Base-by-base conservation (phyloP, 2,113 vertebrate species). In the Ictalurus punctatus region DNA sequence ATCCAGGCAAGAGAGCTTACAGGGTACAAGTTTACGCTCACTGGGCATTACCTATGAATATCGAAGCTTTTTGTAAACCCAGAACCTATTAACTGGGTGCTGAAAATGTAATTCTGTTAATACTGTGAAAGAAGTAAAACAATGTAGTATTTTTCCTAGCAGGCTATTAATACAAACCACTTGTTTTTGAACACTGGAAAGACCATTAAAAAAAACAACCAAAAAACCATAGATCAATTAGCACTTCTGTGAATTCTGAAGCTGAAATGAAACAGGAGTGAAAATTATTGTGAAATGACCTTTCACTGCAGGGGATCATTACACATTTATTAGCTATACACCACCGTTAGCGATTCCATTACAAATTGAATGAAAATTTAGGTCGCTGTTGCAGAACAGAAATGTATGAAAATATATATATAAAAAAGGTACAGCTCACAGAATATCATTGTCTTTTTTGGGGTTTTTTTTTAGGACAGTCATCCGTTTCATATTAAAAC, bases 301-400 rank as follows among this genome's bases (percentile, higher is more conserved):
- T 44, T 59, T 17, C 61, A 84, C 48, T 27, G 44, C 76, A 79
- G 44, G 76, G 3, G 16, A 81, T 81, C 56, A 76, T 76, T 61
- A 79, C 85, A 48, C 37, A 78, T 78, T 78, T 37, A 86, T 52
- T 54, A 54, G 63, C 21, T 44, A 61, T 85, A 19, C 23, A 48
- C 56, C 73, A 63, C n/a, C 3, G 21, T 52, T 52, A 61, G 58
- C 85, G 40, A n/a, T 34, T 79, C 58, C 56, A 52, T 30, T 30
- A 79, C 19, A 19, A 78, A 63, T 67, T 65, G 16, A 87, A 67
- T 58, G 48, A 58, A 81, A 9, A 4, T 71, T 40, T 1, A 27
- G 23, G 27, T 58, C 65, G 80, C 44, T 25, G 2, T 79, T 80
- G 59, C 6, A 40, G 63, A 48, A 80, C 19, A 80, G 56, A 87